Base-by-base conservation (phyloP, 2,888 invertebrate genomes). In the Cataglyphis albicans region DNA sequence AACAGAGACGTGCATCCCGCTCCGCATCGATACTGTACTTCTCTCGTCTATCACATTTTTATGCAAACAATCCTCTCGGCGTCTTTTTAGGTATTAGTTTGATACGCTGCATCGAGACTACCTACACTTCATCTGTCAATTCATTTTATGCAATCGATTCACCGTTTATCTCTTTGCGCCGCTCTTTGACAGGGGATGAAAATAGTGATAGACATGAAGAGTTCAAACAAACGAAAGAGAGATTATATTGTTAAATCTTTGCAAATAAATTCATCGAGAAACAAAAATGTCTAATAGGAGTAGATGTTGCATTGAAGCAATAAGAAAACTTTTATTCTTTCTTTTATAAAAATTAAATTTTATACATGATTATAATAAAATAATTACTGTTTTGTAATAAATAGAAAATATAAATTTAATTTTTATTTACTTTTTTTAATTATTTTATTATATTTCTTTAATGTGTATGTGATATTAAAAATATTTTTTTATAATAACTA, bases 1-100 rank as follows among this genome's bases (percentile, higher is more conserved):
- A 83, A 87, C 18, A 68, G 87, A 86, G 84, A 88, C 88, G 87
- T 90, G 89, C 88, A 90, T 88, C 89, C 85, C 86, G 29, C 48
- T 41, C 48, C 65, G 35, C 55, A 48, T 55, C 57, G 68, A 55
- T 82, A 59, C 70, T 68, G 55, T 52, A 29, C 25, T 57, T 29
- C 52, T 65, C 41, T 74, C 52, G 57, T 67, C 83, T 59, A 72
- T 80, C 73, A 73, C 78, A 73, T 59, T 80, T 44, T 80, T 72
- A 80, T 59, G 59, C 73, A 80, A 80, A 80, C 78, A 80, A 80
- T 80, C 25, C 81, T 78, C 63, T 32, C 25, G 52, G 38, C 81
- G 18, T 64, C 81, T 65, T 81, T 81, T 81, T 81, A 78, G 52
- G n/a, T 48, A 63, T 12, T 59, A 52, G 44, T n/a, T 72, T 72